These are phyloP conservation scores for Heliopora coerulea DNA, from an alignment of 92 coral and sea anemone species.

Conservation along the genomic window DNA sequence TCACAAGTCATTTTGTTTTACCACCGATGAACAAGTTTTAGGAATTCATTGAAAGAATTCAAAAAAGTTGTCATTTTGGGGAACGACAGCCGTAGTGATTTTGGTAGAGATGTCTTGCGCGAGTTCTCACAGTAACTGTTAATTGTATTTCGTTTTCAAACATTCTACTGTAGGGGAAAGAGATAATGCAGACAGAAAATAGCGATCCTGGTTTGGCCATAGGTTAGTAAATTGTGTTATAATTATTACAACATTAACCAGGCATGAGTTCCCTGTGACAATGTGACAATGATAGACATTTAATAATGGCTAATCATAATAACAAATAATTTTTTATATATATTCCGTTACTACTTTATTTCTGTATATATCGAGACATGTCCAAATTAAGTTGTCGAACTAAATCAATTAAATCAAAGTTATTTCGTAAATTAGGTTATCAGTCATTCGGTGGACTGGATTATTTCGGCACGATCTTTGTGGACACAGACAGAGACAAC, in stretches of 20 bases:
- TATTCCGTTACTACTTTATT: not conserved
- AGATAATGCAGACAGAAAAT: conserved; percentile 69
- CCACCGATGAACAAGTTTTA: too few species aligned
- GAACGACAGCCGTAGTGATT: too few species aligned
- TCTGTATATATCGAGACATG: too few species aligned
- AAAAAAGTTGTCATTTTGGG: too few species aligned
- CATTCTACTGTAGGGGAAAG: conserved; percentile 91
- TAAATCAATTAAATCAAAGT: not conserved
- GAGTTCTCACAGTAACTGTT: too few species aligned
- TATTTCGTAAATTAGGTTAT: conserved; percentile 7
- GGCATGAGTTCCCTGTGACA: too few species aligned
- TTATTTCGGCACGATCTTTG: conserved; percentile 79
- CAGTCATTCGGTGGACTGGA: conserved; percentile 63
- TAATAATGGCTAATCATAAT: not conserved
- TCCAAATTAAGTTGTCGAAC: too few species aligned
- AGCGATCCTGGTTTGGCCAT: conserved; percentile 88
- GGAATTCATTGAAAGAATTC: too few species aligned
- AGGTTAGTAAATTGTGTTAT: conserved; percentile 48
- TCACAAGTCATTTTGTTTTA: too few species aligned
- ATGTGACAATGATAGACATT: too few species aligned
- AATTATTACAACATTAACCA: not conserved
- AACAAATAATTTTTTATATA: not conserved
- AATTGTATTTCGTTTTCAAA: not conserved
- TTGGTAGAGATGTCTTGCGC: too few species aligned
- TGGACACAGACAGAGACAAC: conserved; percentile 68